phyloP scores from a whole-genome alignment of 1,140 invertebrate species.

The Ceratina calcarata region DNA sequence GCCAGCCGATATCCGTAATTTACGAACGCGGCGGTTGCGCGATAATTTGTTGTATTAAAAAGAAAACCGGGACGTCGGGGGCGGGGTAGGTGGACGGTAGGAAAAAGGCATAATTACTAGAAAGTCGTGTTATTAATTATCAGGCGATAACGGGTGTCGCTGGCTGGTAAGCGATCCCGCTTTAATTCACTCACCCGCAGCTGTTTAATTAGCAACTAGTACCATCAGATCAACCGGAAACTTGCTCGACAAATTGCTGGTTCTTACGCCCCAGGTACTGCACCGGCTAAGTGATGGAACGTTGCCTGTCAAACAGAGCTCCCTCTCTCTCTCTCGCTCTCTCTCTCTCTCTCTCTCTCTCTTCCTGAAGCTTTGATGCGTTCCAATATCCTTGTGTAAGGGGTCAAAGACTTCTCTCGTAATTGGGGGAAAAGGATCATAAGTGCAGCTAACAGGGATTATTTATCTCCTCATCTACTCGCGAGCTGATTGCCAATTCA shows the following conservation, averaged over 20 bases:
- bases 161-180: conserved; percentile 25
- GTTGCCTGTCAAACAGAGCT: background rate
- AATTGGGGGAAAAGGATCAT: background rate
- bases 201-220: conserved; percentile 39
- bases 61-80: background rate
- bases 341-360: too few relatives aligned
- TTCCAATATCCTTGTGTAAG: background rate
- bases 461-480: background rate
- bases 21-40: background rate
- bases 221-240: conserved; percentile 41
- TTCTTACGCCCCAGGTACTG: conserved; percentile 27
- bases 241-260: conserved; percentile 35
- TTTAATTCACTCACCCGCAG: conserved; percentile 45
- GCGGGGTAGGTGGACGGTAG: too few relatives aligned
- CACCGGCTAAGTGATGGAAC: background rate
- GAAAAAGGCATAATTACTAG: conserved; percentile 12
- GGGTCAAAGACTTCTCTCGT: too few relatives aligned
- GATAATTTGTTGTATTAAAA: conserved; percentile 16
- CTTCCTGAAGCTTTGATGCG: conserved; percentile 5
- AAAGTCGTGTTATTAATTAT: conserved; percentile 33
- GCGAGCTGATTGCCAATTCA: too few relatives aligned
- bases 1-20: conserved; percentile 17
- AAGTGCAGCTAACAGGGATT: too few relatives aligned
- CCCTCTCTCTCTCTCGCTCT: background rate
- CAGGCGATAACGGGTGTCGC: conserved; percentile 31